Percentiles rank a stretch among this genome's conserved stretches.
Evolutionary conservation across 2,113 vertebrate species (phyloP).

Genomic region (Abramis brama): DNA sequence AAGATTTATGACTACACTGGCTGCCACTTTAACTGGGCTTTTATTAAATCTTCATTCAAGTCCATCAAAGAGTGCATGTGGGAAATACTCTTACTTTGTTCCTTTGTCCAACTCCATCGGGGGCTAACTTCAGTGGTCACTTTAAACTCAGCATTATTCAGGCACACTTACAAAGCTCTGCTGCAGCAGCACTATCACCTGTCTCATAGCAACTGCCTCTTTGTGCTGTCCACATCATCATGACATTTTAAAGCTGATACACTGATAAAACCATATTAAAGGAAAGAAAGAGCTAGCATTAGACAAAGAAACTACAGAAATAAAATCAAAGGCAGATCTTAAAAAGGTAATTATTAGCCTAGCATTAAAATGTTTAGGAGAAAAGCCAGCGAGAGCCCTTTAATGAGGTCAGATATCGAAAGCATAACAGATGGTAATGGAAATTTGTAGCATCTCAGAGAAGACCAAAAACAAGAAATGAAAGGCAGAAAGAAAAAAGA

Average conservation of each 20-base stretch:
- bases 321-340: neutral
- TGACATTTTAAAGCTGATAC: slow-evolving; percentile 7
- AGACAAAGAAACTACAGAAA: neutral
- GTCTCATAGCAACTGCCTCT: slow-evolving; percentile 31
- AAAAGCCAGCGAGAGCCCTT: neutral
- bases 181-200: neutral
- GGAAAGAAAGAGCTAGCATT: neutral
- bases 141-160: neutral
- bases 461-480: neutral
- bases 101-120: neutral
- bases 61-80: neutral
- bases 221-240: neutral
- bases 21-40: neutral
- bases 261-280: neutral
- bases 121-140: neutral
- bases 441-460: too few species aligned
- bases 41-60: neutral
- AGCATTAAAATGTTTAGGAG: slow-evolving; percentile 7
- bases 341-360: neutral
- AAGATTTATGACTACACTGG: neutral
- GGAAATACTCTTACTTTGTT: neutral
- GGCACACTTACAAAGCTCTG: neutral
- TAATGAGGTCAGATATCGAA: neutral
- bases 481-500: neutral
- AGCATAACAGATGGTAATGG: slow-evolving; percentile 8